These are phyloP conservation scores for Neosilurus hyrtlii DNA, from an alignment of 2,797 vertebrate species.

Conservation along the genomic window DNA sequence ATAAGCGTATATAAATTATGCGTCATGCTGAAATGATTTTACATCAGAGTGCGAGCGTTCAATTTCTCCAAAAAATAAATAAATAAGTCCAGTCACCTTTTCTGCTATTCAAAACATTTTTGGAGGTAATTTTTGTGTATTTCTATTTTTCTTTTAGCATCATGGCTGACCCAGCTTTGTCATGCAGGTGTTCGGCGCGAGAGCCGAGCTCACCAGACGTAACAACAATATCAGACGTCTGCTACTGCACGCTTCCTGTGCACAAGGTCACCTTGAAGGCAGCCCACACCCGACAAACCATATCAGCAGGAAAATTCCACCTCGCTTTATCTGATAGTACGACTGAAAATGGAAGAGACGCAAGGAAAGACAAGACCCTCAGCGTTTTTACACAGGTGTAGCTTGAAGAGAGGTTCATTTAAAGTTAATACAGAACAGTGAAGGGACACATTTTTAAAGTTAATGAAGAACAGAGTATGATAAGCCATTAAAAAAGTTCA, in stretches of 20 bases:
- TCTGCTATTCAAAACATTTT: neutral
- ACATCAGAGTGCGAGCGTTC: slow-evolving; percentile 18
- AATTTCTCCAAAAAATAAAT: slow-evolving; percentile 30
- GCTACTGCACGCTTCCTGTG: slow-evolving; percentile 46
- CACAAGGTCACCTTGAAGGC: slow-evolving; percentile 61
- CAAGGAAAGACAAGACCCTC: slow-evolving; percentile 18
- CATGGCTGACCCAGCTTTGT: neutral
- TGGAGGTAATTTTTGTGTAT: neutral
- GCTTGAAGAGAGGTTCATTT: neutral
- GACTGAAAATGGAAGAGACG: slow-evolving; percentile 35
- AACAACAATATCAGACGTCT: slow-evolving; percentile 8
- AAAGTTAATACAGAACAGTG: neutral
- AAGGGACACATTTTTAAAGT: neutral
- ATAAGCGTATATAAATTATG: slow-evolving; percentile 37
- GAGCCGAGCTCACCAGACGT: neutral
- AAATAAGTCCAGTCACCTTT: neutral
- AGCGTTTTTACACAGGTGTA: slow-evolving; percentile 30
- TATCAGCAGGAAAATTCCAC: slow-evolving; percentile 55
- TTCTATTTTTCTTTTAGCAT: neutral
- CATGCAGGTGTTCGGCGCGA: neutral
- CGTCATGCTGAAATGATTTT: slow-evolving; percentile 43
- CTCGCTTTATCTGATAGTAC: slow-evolving; percentile 47
- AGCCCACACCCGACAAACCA: slow-evolving; percentile 22
- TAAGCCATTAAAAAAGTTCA: neutral
- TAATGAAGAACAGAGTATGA: neutral